These are phyloP conservation scores for Microctonus aethiopoides DNA, from an alignment of 2,888 invertebrate genomes.

Conservation along the genomic window DNA sequence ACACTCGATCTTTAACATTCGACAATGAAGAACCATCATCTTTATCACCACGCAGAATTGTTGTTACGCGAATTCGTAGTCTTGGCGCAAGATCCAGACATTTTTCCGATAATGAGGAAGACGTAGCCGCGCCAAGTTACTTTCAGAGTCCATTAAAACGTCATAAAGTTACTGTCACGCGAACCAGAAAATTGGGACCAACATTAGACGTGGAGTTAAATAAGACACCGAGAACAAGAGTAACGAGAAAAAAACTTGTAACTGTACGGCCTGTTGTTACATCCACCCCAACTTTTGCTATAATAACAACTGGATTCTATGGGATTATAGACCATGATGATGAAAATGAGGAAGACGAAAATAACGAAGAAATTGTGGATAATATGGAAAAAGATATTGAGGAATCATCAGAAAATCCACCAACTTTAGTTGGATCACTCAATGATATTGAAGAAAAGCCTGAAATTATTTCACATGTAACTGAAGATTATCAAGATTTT, in stretches of 20 bases:
- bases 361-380: slow-evolving; percentile 23
- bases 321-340: slow-evolving; percentile 51
- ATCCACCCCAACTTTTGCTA: slow-evolving; percentile 58
- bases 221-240: slow-evolving; percentile 42
- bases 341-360: slow-evolving; percentile 45
- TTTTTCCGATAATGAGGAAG: slow-evolving; percentile 28
- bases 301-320: slow-evolving; percentile 64
- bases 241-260: slow-evolving; percentile 61
- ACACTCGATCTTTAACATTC: slow-evolving; percentile 40
- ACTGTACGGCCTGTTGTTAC: slow-evolving; percentile 56
- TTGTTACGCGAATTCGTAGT: slow-evolving; percentile 58
- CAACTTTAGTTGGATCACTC: slow-evolving; percentile 52
- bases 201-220: slow-evolving; percentile 40
- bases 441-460: slow-evolving; percentile 51
- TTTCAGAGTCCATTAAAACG: slow-evolving; percentile 28
- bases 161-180: slow-evolving; percentile 62
- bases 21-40: slow-evolving; percentile 28
- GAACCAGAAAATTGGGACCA: slow-evolving; percentile 58
- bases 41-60: slow-evolving; percentile 52
- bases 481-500: slow-evolving; percentile 22
- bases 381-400: slow-evolving; percentile 36
- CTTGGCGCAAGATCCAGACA: slow-evolving; percentile 43
- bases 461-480: slow-evolving; percentile 29
- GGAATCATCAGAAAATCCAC: slow-evolving; percentile 44
- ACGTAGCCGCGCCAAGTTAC: slow-evolving; percentile 12